A percentile compares a stretch with the other conserved stretches of the same genome.
Conservation (phyloP, 2,888 invertebrate genomes). For the Stenoptilia bipunctidactyla region DNA sequence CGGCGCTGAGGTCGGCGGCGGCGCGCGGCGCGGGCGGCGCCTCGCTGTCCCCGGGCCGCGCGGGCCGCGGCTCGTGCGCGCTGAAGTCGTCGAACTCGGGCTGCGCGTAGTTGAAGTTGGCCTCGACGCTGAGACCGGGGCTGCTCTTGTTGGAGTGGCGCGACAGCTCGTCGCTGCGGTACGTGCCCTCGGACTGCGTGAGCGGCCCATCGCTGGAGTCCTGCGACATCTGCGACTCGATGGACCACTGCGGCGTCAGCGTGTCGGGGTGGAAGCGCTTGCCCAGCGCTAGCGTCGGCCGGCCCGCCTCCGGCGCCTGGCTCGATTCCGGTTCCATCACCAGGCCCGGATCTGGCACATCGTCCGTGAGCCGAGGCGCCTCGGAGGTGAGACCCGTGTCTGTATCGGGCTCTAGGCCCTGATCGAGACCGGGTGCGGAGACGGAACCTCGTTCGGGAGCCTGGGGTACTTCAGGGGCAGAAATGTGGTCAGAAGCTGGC, state of each 20-base stretch:
- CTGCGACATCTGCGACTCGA: conserved; percentile 75
- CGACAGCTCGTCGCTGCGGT: conserved; percentile 71
- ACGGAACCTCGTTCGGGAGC: neutral
- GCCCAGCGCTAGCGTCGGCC: conserved; percentile 50
- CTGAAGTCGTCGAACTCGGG: conserved; percentile 35
- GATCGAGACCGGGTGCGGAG: neutral
- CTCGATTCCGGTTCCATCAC: too few species aligned
- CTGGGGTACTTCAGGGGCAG: neutral
- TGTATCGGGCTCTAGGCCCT: neutral
- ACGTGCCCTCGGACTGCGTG: conserved; percentile 73
- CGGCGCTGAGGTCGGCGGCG: neutral
- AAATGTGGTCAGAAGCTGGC: too few species aligned
- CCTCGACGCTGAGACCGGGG: conserved; percentile 49
- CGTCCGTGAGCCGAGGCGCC: neutral
- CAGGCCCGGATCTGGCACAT: too few species aligned
- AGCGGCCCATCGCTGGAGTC: conserved; percentile 74
- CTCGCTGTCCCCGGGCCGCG: neutral
- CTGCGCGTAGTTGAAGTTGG: conserved; percentile 50
- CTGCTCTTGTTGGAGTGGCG: conserved; percentile 62
- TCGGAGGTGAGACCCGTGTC: neutral
- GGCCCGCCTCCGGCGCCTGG: conserved; percentile 8
- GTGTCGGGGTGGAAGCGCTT: conserved; percentile 52
- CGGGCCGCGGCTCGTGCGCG: conserved; percentile 9
- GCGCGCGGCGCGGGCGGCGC: neutral
- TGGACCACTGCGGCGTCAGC: conserved; percentile 74